Conservation (phyloP, 1,140 invertebrate genomes). For the Neotoxoptera formosana region DNA sequence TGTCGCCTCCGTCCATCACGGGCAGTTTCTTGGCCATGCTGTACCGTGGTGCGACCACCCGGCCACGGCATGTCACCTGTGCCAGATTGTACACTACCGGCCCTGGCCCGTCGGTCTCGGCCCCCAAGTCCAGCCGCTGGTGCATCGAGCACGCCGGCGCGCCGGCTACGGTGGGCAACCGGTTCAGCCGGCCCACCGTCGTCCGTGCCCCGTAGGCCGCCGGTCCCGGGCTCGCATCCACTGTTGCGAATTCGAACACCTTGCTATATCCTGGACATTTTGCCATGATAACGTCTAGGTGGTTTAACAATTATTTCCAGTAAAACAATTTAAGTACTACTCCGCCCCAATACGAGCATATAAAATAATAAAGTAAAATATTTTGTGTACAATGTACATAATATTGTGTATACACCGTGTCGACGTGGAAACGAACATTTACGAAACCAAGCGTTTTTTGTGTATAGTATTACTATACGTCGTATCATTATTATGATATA, state of each 20-base stretch:
- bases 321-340: neutral
- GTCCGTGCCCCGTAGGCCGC: neutral
- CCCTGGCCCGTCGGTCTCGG: conserved; percentile 9
- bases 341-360: neutral
- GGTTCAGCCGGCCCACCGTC: neutral
- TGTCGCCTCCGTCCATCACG: neutral
- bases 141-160: neutral
- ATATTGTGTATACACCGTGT: neutral
- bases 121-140: neutral
- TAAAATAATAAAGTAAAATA: neutral
- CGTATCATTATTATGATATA: neutral
- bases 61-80: neutral
- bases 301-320: neutral
- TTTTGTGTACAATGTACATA: neutral
- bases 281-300: neutral
- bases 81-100: neutral
- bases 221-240: neutral
- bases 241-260: neutral
- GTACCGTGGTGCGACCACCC: neutral
- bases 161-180: neutral
- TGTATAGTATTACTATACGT: neutral
- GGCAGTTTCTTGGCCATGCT: neutral
- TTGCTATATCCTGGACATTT: neutral
- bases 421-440: neutral
- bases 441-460: neutral